phyloP scores from a whole-genome alignment of 2,797 vertebrate species.

The Jordanella pulchra region DNA sequence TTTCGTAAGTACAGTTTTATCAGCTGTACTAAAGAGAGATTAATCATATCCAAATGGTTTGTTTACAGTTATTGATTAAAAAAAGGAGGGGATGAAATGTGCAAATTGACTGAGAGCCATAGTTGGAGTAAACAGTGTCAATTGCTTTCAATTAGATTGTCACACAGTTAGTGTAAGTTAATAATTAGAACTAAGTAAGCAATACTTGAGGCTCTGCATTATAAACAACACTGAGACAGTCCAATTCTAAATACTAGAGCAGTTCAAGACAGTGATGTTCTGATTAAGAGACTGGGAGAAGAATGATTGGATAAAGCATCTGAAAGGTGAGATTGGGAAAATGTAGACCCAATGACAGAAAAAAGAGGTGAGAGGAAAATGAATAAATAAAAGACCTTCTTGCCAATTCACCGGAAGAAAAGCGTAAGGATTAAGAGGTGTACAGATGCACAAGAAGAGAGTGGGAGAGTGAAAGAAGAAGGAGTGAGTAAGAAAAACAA shows the following conservation, averaged over 20 bases:
- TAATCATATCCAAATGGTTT: not conserved
- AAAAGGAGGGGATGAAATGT: not conserved
- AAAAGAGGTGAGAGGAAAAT: conserved; percentile 51
- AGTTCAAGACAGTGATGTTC: conserved; percentile 30
- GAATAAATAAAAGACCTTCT: conserved; percentile 60
- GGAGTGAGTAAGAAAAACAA: conserved; percentile 54
- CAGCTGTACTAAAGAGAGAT: not conserved
- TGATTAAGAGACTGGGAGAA: conserved; percentile 6
- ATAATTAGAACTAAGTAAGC: conserved; percentile 50
- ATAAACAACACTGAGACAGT: conserved; percentile 41
- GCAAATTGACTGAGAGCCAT: not conserved
- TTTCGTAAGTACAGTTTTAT: not conserved
- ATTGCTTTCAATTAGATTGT: not conserved
- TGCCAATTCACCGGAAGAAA: conserved; percentile 48
- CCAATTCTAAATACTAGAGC: conserved; percentile 44
- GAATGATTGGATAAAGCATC: not conserved
- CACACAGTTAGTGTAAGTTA: not conserved
- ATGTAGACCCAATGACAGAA: conserved; percentile 14
- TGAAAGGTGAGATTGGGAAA: conserved; percentile 26
- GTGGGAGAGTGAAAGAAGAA: conserved; percentile 34
- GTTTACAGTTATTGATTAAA: not conserved
- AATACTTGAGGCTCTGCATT: conserved; percentile 42
- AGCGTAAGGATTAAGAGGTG: conserved; percentile 52
- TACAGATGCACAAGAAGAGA: conserved; percentile 57
- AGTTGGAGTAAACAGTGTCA: not conserved